Conservation (phyloP, 2,888 invertebrate species). For the Drosophila buzzatii region DNA sequence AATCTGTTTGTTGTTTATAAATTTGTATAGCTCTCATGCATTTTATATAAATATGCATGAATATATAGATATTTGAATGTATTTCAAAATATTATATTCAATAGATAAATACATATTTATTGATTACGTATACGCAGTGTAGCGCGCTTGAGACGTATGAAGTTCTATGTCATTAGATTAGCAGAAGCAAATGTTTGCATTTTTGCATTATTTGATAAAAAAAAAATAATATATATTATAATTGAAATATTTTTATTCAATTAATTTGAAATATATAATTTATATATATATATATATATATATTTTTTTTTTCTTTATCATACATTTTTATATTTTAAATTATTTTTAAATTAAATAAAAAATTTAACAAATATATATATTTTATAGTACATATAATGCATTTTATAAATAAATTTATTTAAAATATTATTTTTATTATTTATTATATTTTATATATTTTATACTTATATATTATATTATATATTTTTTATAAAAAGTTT, state of each 20-base stretch:
- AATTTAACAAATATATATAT: too few relatives aligned
- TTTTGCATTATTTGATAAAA: neutral
- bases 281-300: too few relatives aligned
- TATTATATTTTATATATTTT: neutral
- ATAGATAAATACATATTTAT: neutral
- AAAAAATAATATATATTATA: neutral
- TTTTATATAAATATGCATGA: neutral
- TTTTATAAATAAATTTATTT: neutral
- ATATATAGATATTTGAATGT: neutral
- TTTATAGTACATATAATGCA: neutral
- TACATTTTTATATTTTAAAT: too few relatives aligned
- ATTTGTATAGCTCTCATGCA: neutral
- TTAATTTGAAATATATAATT: too few relatives aligned
- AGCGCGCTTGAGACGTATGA: too few relatives aligned
- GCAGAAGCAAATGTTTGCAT: too few relatives aligned
- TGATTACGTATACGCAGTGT: neutral
- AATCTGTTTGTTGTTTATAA: conserved; percentile 10
- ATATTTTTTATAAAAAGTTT: neutral
- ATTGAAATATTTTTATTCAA: neutral
- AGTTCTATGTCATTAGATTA: neutral
- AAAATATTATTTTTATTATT: too few relatives aligned
- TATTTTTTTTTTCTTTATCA: too few relatives aligned
- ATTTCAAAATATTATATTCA: neutral
- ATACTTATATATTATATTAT: neutral
- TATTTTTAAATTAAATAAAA: too few relatives aligned